phyloP scores from a whole-genome alignment of 2,797 vertebrate species.

The Argyrosomus regius region DNA sequence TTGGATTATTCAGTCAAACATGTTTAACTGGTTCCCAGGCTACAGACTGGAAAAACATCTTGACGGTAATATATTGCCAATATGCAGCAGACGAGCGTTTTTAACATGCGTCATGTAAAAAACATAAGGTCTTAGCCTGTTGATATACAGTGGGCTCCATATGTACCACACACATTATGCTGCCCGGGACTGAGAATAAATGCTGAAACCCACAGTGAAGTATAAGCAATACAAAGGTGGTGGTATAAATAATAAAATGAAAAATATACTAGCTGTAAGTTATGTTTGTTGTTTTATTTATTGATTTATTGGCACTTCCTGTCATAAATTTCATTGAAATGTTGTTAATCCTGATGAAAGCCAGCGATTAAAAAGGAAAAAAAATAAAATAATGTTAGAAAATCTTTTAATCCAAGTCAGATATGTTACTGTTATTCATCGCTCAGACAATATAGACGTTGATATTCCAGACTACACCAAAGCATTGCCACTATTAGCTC shows the following conservation, averaged over 20 bases:
- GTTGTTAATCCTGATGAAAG: background rate
- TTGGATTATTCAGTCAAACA: slow-evolving; percentile 68
- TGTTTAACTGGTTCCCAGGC: slow-evolving; percentile 67
- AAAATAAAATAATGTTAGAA: background rate
- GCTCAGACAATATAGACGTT: background rate
- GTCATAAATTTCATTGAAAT: background rate
- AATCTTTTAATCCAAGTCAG: background rate
- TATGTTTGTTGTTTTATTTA: background rate
- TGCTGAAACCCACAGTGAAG: background rate
- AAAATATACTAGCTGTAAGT: background rate
- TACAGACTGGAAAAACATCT: slow-evolving; percentile 49
- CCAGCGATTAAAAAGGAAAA: background rate
- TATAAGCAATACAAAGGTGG: background rate
- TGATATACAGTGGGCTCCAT: background rate
- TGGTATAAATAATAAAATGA: background rate
- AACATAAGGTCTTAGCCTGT: slow-evolving; percentile 8
- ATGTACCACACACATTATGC: slow-evolving; percentile 1
- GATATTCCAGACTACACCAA: slow-evolving; percentile 29
- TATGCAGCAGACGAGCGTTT: slow-evolving; percentile 9
- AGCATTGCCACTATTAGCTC: background rate
- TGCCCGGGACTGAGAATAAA: background rate
- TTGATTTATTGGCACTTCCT: slow-evolving; percentile 10
- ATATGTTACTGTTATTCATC: background rate
- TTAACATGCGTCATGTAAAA: slow-evolving; percentile 14
- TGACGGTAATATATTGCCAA: slow-evolving; percentile 19